Base-by-base conservation (phyloP, 2,797 vertebrate genomes). In the Cephalopachus bancanus region DNA sequence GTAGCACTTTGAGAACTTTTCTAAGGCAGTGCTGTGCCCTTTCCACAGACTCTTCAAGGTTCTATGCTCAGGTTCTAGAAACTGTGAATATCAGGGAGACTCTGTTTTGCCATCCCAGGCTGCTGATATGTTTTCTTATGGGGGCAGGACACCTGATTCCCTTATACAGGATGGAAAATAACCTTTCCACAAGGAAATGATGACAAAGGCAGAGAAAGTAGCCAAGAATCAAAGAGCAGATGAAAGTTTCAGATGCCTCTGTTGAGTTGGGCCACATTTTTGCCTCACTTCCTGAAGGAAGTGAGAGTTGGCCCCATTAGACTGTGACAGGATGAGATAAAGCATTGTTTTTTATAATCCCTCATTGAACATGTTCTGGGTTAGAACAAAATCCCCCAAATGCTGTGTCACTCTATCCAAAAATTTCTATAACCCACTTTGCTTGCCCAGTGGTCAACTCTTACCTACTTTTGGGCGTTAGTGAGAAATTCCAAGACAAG, bases 271-370 rank as follows among this genome's bases (percentile, higher is more conserved):
- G 62, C 65, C 51, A 8, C 20, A n/a, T 59, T 96, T 94, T 83
- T 89, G 75, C 93, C 89, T 90, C n/a, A 86, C 87, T 97, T 97
- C 97, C 96, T 89, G 19, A 20, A 88, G 97, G 96, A 97, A 97
- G 90, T 83, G 80, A 91, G 85, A 87, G 78, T 79, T 93, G 62
- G 74, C 80, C 80, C 65, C 44, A 74, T 60, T 87, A 69, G 69
- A 92, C 81, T 65, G 79, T 96, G 97, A 71, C 95, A 92, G 96
- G 94, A 97, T 97, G 96, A 97, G 97, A 98, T 97, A 97, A 97
- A 96, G 83, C 30, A 8, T 26, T 86, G 92, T 79, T 93, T 79
- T 93, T 93, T 87, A 88, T 24, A 94, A 28, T 53, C 30, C 49
- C 33, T 88, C 60, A 0, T 71, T 51, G 71, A 85, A 83, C 0